A percentile compares a stretch with the other conserved stretches of the same genome.
phyloP scores from a whole-genome alignment of 2,113 vertebrate species.

The Tor tambroides region DNA sequence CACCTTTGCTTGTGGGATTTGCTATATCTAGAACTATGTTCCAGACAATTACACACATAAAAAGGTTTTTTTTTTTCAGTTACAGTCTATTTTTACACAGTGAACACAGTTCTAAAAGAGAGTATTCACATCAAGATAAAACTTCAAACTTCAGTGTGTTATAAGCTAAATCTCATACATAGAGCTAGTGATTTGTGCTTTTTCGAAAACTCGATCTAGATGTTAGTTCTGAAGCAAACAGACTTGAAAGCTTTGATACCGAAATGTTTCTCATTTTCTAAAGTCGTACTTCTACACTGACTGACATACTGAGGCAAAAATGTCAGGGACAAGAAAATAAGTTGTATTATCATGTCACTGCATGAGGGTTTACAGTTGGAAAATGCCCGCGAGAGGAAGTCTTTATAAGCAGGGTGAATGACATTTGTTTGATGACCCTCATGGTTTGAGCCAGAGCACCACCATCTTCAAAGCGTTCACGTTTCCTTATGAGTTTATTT shows the following conservation, averaged over 20 bases:
- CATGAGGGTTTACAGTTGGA: slow-evolving; percentile 47
- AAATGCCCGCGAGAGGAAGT: slow-evolving; percentile 57
- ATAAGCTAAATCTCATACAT: not conserved
- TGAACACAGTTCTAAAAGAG: not conserved
- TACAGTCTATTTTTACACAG: not conserved
- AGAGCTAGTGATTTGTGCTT: not conserved
- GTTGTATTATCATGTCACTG: slow-evolving; percentile 61
- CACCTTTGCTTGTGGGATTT: slow-evolving; percentile 6
- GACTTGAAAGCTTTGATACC: not conserved
- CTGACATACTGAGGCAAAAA: slow-evolving; percentile 42
- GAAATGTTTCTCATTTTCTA: not conserved
- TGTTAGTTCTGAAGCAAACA: not conserved
- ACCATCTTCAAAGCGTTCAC: slow-evolving; percentile 65
- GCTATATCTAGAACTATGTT: slow-evolving; percentile 55
- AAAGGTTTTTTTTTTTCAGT: not conserved
- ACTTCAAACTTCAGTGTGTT: not conserved
- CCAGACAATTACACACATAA: slow-evolving; percentile 42
- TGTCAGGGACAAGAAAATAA: slow-evolving; percentile 35
- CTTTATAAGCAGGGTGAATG: slow-evolving; percentile 63
- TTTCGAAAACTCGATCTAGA: too few species aligned
- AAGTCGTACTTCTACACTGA: too few species aligned
- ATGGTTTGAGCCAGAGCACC: slow-evolving; percentile 58
- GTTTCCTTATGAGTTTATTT: slow-evolving; percentile 71
- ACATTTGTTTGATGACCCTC: slow-evolving; percentile 66
- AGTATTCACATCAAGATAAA: too few species aligned